Evolutionary conservation across 1,140 invertebrate genomes (phyloP), one percentile per base, ranked within the genome.

Genomic region (Drosophila teissieri): DNA sequence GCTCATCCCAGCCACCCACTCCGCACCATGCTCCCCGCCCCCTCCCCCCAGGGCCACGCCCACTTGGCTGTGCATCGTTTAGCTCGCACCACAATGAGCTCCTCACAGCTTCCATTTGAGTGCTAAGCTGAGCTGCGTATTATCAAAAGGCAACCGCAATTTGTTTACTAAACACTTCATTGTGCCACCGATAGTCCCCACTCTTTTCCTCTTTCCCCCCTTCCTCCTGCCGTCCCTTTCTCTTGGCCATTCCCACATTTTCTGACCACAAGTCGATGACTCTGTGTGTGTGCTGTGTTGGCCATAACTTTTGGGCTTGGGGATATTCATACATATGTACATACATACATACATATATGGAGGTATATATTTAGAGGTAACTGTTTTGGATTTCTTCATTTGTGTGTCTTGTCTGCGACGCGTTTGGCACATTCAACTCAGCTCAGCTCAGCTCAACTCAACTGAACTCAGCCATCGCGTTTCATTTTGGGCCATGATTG

Each of bases 81-180:
- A 68, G 19, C 64, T 64, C 24, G 12, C 55, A 5, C 31, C 49
- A 52, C 58, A 11, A 39, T 14, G 36, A 64, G 44, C 63, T 31
- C 31, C 45, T 11, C 36, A 39, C 70, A 70, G 55, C 76, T 27
- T 65, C 68, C 70, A 56, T 46, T 45, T 19, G 39, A 63, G 54
- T 56, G 61, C 58, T 74, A 74, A 57, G 73, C 73, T 81, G 70
- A 72, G 64, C 86, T 88, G 79, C 70, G 80, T 83, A 88, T 86
- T 89, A 83, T 85, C 69, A 73, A 90, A 81, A 88, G 84, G 64
- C 80, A 88, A 67, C 84, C 84, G 73, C 84, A 88, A 88, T 88
- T 88, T 88, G 84, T 88, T 88, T 88, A 88, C 84, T 80, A 88
- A 88, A 88, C 84, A 88, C 85, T 88, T 88, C 80, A 84, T 88